These are phyloP conservation scores for Centropyge bicolor DNA, from an alignment of 2,797 vertebrate species.

Conservation along the genomic window DNA sequence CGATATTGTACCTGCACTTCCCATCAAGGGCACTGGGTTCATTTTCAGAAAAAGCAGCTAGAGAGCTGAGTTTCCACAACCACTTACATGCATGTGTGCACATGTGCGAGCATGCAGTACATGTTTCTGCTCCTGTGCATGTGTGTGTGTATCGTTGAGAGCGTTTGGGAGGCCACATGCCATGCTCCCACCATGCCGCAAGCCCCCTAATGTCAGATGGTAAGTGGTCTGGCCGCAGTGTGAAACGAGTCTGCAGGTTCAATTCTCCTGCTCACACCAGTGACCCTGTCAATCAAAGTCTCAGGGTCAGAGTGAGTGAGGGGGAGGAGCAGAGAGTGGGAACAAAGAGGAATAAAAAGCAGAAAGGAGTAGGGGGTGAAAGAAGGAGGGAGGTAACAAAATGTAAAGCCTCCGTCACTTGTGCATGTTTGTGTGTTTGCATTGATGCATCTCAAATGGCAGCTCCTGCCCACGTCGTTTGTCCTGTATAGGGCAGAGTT, in stretches of 20 bases:
- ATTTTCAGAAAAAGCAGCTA: slow-evolving; percentile 17
- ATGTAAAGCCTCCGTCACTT: not conserved
- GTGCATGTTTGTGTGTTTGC: slow-evolving; percentile 36
- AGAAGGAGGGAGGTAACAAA: too few species aligned
- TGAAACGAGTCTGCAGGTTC: slow-evolving; percentile 56
- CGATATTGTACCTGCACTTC: slow-evolving; percentile 16
- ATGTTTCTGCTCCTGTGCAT: not conserved
- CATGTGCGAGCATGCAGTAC: not conserved
- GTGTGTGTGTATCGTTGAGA: slow-evolving; percentile 14
- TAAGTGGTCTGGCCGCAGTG: slow-evolving; percentile 60
- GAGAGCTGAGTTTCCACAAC: slow-evolving; percentile 1
- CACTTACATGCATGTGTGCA: not conserved
- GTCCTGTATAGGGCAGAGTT: slow-evolving; percentile 42
- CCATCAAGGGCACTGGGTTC: slow-evolving; percentile 35
- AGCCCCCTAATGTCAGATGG: slow-evolving; percentile 59
- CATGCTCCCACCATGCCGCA: slow-evolving; percentile 31
- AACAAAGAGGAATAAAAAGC: not conserved
- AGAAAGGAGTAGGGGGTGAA: not conserved
- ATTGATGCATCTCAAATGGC: slow-evolving; percentile 50
- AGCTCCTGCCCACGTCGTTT: slow-evolving; percentile 30
- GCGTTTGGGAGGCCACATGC: slow-evolving; percentile 37
- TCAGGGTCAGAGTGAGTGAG: slow-evolving; percentile 30
- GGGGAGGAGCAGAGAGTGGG: too few species aligned
- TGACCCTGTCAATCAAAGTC: slow-evolving; percentile 67
- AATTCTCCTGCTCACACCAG: slow-evolving; percentile 35